These are phyloP conservation scores for Siniperca obscura DNA, from an alignment of 2,797 vertebrate species.

Conservation along the genomic window DNA sequence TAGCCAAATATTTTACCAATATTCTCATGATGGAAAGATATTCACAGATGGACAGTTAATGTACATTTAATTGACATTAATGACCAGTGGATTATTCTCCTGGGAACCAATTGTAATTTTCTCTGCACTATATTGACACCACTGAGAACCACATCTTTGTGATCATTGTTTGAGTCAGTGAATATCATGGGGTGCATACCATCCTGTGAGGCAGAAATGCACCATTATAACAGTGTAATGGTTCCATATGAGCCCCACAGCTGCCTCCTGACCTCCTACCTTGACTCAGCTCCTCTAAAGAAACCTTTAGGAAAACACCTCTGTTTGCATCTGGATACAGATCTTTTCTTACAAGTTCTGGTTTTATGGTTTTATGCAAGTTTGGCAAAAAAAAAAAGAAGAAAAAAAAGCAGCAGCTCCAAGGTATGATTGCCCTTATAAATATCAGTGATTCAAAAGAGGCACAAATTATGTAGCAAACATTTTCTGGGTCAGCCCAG, in stretches of 20 bases:
- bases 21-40: background rate
- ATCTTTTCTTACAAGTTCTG: slow-evolving; percentile 1
- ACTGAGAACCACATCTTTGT: slow-evolving; percentile 22
- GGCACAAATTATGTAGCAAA: slow-evolving; percentile 39
- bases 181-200: slow-evolving; percentile 41
- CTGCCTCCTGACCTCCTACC: slow-evolving; percentile 56
- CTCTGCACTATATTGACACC: background rate
- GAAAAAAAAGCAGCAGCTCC: background rate
- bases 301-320: slow-evolving; percentile 4
- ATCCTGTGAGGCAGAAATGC: slow-evolving; percentile 74
- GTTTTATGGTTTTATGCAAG: slow-evolving; percentile 5
- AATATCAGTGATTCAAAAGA: slow-evolving; percentile 48
- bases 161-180: slow-evolving; percentile 60
- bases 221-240: slow-evolving; percentile 77
- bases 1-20: background rate
- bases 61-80: background rate
- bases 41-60: slow-evolving; percentile 3
- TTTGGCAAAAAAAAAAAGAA: slow-evolving; percentile 3
- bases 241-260: slow-evolving; percentile 78
- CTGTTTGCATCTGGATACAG: slow-evolving; percentile 35
- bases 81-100: background rate
- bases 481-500: slow-evolving; percentile 80
- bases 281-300: slow-evolving; percentile 12
- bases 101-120: slow-evolving; percentile 8
- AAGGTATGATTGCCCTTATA: slow-evolving; percentile 41